phyloP scores from a whole-genome alignment of 37 sponge, comb jelly and placozoan genomes.

The Amphimedon queenslandica region DNA sequence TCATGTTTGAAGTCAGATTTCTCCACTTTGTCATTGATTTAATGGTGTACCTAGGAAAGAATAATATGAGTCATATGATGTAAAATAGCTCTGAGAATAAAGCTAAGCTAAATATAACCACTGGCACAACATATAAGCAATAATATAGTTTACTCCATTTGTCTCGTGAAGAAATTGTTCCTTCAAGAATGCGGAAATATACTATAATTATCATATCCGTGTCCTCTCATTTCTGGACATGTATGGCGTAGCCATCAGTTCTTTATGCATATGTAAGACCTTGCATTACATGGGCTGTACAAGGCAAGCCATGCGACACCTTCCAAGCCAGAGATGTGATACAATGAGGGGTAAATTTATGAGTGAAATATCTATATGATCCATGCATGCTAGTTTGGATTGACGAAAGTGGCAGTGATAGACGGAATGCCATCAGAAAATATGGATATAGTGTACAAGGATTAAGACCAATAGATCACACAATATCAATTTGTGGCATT shows the following conservation, averaged over 20 bases:
- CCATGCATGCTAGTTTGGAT: constrained; percentile 14
- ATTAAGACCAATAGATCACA: neutral
- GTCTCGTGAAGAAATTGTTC: too few relatives aligned
- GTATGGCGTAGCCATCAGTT: neutral
- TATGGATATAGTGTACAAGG: constrained; percentile 9
- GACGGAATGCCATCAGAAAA: neutral
- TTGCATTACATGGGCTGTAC: constrained; percentile 8
- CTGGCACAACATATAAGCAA: too few relatives aligned
- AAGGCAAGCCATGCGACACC: neutral
- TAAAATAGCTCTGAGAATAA: too few relatives aligned
- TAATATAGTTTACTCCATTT: too few relatives aligned
- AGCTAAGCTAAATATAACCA: too few relatives aligned
- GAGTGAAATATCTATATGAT: constrained; percentile 13
- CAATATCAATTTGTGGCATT: neutral
- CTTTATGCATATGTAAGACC: neutral
- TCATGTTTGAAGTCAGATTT: too few relatives aligned
- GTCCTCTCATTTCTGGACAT: too few relatives aligned
- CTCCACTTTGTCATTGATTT: too few relatives aligned
- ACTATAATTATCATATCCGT: too few relatives aligned
- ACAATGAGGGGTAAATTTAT: neutral
- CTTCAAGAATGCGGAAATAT: too few relatives aligned
- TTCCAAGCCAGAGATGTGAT: neutral
- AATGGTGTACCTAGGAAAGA: too few relatives aligned
- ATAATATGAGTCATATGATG: too few relatives aligned
- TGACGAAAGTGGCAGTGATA: constrained; percentile 9